Evolutionary conservation across 2,888 invertebrate species (phyloP).

Genomic region (Cheilosia scutellata): DNA sequence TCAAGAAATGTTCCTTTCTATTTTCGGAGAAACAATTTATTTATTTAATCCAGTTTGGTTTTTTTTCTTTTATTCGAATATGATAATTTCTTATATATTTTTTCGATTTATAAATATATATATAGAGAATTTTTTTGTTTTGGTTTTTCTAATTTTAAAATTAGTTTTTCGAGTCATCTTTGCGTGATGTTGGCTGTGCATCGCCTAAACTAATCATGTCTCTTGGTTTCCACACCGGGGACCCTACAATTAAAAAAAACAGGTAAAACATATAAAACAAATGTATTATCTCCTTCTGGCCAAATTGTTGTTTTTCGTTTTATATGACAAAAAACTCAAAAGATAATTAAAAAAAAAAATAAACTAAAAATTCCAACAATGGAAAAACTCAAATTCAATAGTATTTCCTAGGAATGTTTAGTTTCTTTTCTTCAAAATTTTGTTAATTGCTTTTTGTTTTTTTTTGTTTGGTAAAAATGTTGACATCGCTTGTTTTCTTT

Average conservation of each 20-base stretch:
- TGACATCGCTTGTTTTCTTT: slow-evolving; percentile 83
- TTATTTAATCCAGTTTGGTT: slow-evolving; percentile 70
- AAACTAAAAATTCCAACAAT: slow-evolving; percentile 11
- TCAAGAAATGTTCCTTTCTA: slow-evolving; percentile 73
- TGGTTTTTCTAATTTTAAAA: slow-evolving; percentile 65
- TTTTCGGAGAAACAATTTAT: slow-evolving; percentile 71
- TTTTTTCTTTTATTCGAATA: slow-evolving; percentile 68
- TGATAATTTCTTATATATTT: slow-evolving; percentile 73
- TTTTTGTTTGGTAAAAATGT: slow-evolving; percentile 82
- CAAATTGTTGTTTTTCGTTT: slow-evolving; percentile 63
- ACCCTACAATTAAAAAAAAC: slow-evolving; percentile 91
- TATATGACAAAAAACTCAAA: slow-evolving; percentile 71
- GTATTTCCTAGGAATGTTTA: slow-evolving; percentile 57
- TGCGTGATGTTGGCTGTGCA: slow-evolving; percentile 85
- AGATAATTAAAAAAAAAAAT: slow-evolving; percentile 36
- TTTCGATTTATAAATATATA: slow-evolving; percentile 77
- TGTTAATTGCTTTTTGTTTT: slow-evolving; percentile 13
- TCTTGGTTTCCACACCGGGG: slow-evolving; percentile 99
- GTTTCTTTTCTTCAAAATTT: slow-evolving; percentile 38
- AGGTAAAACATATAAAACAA: slow-evolving; percentile 84
- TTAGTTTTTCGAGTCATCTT: slow-evolving; percentile 85
- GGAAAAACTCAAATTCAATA: slow-evolving; percentile 55
- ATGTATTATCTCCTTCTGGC: slow-evolving; percentile 76
- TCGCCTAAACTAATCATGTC: slow-evolving; percentile 89
- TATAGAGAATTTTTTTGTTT: slow-evolving; percentile 58